These are phyloP conservation scores for Aleiodes testaceus DNA, from an alignment of 2,888 invertebrate genomes.

Conservation along the genomic window DNA sequence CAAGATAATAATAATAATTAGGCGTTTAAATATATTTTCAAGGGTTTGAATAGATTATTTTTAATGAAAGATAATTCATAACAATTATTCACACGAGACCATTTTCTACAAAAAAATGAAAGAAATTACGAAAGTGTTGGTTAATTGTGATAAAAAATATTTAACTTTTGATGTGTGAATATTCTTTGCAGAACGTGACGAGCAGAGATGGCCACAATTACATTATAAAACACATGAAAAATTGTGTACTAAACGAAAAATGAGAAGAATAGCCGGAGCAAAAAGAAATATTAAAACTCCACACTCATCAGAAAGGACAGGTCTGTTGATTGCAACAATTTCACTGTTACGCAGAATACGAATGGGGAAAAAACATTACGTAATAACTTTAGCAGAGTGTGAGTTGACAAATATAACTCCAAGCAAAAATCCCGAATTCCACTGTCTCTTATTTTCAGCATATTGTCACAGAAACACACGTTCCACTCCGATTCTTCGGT, in stretches of 20 bases:
- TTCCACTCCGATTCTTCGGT: slow-evolving; percentile 36
- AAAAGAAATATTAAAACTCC: neutral
- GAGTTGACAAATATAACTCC: slow-evolving; percentile 3
- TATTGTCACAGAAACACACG: slow-evolving; percentile 16
- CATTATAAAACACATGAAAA: neutral
- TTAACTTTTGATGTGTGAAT: neutral
- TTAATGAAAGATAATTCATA: neutral
- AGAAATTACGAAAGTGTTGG: neutral
- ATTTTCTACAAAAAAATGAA: neutral
- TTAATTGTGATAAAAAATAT: neutral
- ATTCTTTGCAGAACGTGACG: too few species aligned
- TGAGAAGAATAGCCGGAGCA: neutral
- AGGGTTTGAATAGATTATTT: neutral
- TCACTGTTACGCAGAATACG: slow-evolving; percentile 32
- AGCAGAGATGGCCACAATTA: too few species aligned
- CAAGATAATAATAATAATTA: too few species aligned
- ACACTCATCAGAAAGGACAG: slow-evolving; percentile 38
- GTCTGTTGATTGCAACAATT: slow-evolving; percentile 41
- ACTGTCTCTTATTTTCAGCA: slow-evolving; percentile 27
- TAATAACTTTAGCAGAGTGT: slow-evolving; percentile 8
- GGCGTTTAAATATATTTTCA: too few species aligned
- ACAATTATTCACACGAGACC: slow-evolving; percentile 18
- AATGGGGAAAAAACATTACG: slow-evolving; percentile 14
- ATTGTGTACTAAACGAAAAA: neutral
- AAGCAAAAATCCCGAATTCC: slow-evolving; percentile 10